Evolutionary conservation across 2,797 vertebrate genomes (phyloP), one percentile per base, ranked within the genome.

Genomic region (Acestrorhynchus altus): DNA sequence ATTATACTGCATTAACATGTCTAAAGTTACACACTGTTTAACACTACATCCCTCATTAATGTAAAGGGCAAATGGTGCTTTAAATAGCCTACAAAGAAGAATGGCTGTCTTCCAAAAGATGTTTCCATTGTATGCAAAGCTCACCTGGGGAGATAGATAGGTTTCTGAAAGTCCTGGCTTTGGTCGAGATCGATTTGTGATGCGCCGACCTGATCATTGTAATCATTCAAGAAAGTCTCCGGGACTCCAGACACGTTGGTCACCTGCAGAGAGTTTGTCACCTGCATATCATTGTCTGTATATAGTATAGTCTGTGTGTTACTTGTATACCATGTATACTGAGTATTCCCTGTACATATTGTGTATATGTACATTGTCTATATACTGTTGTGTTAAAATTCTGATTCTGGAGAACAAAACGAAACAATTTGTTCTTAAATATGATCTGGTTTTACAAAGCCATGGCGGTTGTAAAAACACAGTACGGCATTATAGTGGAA

Each of bases 231-330:
- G 69, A 91, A 74, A 51, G 86, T 76, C 10, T 90, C 90, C 10
- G 94, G 90, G 0, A 90, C 88, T 1, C 90, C 90, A 11, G 94
- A 94, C 51, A 96, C 93, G 4, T 92, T 95, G 6, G 93, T 96
- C 69, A 97, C 95, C 96, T 98, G 59, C 3, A 60, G 70, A 79
- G 67, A 63, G 20, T 63, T 46, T 16, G 44, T 10, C 18, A n/a
- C 18, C 7, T 52, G 8, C 51, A 46, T 6, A 46, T n/a, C n/a
- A n/a, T n/a, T n/a, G n/a, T n/a, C n/a, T n/a, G n/a, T n/a, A n/a
- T n/a, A n/a, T n/a, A n/a, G n/a, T n/a, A n/a, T n/a, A n/a, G n/a
- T n/a, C n/a, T n/a, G n/a, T n/a, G n/a, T n/a, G n/a, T n/a, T n/a
- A n/a, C n/a, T n/a, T n/a, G n/a, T n/a, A n/a, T n/a, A n/a, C n/a